phyloP scores from a whole-genome alignment of 1,140 invertebrate genomes.

The Hypsibius dujardini region DNA sequence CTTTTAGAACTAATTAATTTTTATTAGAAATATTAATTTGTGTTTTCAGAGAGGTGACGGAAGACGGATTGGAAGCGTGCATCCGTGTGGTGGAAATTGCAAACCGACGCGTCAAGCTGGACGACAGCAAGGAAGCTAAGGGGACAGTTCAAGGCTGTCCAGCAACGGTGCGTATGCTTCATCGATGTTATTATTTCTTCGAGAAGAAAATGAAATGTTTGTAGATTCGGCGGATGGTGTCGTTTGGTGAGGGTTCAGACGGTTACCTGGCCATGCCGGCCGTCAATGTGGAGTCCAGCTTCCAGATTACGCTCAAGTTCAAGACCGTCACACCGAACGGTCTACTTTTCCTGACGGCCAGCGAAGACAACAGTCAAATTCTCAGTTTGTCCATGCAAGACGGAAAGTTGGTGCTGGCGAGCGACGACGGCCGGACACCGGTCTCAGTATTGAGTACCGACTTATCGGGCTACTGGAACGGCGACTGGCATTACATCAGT shows the following conservation, averaged over 20 bases:
- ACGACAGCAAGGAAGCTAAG: slow-evolving; percentile 51
- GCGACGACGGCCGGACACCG: slow-evolving; percentile 28
- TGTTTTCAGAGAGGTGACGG: slow-evolving; percentile 31
- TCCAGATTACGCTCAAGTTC: slow-evolving; percentile 68
- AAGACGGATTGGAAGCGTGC: slow-evolving; percentile 73
- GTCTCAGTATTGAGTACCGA: slow-evolving; percentile 29
- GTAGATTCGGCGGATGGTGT: slow-evolving; percentile 35
- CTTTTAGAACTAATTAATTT: no score
- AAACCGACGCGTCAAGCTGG: slow-evolving; percentile 54
- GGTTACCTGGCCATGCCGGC: slow-evolving; percentile 29
- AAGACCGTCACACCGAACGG: slow-evolving; percentile 57
- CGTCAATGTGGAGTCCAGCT: slow-evolving; percentile 27
- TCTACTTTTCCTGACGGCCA: slow-evolving; percentile 53
- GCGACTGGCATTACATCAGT: slow-evolving; percentile 77
- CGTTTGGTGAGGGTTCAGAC: slow-evolving; percentile 29
- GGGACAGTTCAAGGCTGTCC: slow-evolving; percentile 70
- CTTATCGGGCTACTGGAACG: slow-evolving; percentile 59
- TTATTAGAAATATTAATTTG: not conserved
- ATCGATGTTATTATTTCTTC: not conserved
- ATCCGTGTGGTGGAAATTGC: slow-evolving; percentile 62
- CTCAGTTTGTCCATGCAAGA: slow-evolving; percentile 45
- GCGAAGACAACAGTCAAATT: slow-evolving; percentile 45
- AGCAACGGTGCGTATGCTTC: slow-evolving; percentile 44
- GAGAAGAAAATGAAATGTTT: slow-evolving; percentile 17
- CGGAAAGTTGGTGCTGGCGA: slow-evolving; percentile 48